Conservation (phyloP, 35 echinoderm and acorn worm species). For the Chiridota heheva region DNA sequence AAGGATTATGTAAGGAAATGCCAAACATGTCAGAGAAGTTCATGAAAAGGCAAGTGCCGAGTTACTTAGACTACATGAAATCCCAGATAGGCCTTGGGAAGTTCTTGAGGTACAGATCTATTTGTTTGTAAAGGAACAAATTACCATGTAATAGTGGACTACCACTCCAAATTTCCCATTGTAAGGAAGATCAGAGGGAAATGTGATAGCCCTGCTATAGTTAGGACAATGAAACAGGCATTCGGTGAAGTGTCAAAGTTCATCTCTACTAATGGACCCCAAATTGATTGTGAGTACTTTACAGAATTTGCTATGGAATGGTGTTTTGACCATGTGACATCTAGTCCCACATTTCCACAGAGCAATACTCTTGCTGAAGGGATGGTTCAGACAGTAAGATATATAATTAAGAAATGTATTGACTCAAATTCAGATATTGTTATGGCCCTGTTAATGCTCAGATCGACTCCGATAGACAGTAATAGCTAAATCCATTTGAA, state of each 20-base stretch:
- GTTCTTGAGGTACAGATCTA: too few species aligned
- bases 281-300: conserved; percentile 1
- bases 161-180: conserved; percentile 47
- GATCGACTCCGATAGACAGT: too few species aligned
- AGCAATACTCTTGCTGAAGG: conserved; percentile 58
- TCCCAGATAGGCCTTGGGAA: too few species aligned
- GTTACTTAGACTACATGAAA: too few species aligned
- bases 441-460: too few species aligned
- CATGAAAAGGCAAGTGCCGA: neutral
- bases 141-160: conserved; percentile 18
- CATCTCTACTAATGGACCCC: conserved; percentile 29
- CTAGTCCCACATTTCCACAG: conserved; percentile 43
- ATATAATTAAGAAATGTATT: conserved; percentile 15
- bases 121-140: conserved; percentile 22
- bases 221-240: conserved; percentile 9
- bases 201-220: conserved; percentile 10
- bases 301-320: neutral
- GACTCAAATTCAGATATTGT: too few species aligned
- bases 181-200: conserved; percentile 12
- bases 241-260: conserved; percentile 22
- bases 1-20: conserved; percentile 18
- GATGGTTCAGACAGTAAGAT: conserved; percentile 24
- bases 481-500: too few species aligned
- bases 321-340: conserved; percentile 41
- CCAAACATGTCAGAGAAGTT: conserved; percentile 5